phyloP scores from a whole-genome alignment of 1,140 invertebrate species.

The Drosophila trapezifrons region DNA sequence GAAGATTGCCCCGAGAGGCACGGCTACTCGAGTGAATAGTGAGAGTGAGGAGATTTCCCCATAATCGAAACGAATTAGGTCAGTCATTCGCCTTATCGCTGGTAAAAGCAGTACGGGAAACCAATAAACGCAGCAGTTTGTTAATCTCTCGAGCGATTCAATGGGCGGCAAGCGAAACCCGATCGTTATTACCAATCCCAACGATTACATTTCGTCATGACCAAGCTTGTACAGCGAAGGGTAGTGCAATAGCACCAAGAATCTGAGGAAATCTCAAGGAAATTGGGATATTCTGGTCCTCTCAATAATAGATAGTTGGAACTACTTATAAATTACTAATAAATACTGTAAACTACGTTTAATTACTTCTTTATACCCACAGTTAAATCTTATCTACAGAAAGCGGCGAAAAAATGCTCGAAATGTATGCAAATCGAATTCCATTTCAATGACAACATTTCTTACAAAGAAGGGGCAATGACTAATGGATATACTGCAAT shows the following conservation, averaged over 20 bases:
- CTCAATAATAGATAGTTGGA: not conserved
- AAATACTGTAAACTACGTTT: not conserved
- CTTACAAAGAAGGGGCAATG: not conserved
- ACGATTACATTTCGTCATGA: constrained; percentile 50
- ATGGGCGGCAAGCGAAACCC: constrained; percentile 1
- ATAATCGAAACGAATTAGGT: constrained; percentile 9
- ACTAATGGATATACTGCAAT: not conserved
- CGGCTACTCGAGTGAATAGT: constrained; percentile 48
- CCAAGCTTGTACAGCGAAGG: not conserved
- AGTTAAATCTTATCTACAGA: not conserved
- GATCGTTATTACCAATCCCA: constrained; percentile 8
- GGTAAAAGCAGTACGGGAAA: constrained; percentile 1
- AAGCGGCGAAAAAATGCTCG: not conserved
- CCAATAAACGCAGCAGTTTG: constrained; percentile 38
- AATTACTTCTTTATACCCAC: not conserved
- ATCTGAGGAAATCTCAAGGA: not conserved
- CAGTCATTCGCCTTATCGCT: constrained; percentile 26
- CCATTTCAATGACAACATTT: not conserved
- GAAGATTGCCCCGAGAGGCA: constrained; percentile 4
- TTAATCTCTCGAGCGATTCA: constrained; percentile 23
- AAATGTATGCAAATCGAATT: constrained; percentile 1
- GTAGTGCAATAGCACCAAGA: not conserved
- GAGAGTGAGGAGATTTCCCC: constrained; percentile 9
- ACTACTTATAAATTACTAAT: not conserved
- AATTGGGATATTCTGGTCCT: not conserved